A percentile compares a stretch with the other conserved stretches of the same genome.
Conservation (phyloP, 2,888 invertebrate species). For the Pachydiplax longipennis region DNA sequence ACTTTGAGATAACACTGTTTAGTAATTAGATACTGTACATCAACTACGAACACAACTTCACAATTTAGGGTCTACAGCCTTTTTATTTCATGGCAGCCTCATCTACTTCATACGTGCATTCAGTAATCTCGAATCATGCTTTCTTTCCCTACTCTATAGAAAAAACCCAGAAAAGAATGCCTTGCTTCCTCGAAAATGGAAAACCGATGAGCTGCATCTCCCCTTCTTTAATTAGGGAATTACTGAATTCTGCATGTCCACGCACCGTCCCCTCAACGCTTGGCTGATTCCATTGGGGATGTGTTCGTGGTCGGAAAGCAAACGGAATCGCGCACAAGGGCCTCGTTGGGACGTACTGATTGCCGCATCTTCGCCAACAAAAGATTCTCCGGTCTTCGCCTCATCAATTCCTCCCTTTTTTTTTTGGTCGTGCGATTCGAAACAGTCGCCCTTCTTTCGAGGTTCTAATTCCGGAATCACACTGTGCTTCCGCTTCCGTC, state of each 20-base stretch:
- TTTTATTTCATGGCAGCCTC: too few relatives aligned
- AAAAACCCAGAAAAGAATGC: too few relatives aligned
- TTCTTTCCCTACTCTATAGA: too few relatives aligned
- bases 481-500: not conserved
- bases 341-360: slow-evolving; percentile 27
- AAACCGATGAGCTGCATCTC: not conserved
- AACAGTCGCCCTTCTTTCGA: not conserved
- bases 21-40: too few relatives aligned
- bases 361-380: not conserved
- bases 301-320: slow-evolving; percentile 22
- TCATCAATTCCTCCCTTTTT: not conserved
- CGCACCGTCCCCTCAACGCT: not conserved
- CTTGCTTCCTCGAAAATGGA: too few relatives aligned
- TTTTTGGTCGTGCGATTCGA: not conserved
- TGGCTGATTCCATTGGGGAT: not conserved
- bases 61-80: too few relatives aligned
- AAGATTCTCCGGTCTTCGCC: not conserved
- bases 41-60: too few relatives aligned
- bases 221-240: not conserved
- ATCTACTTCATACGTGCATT: too few relatives aligned
- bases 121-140: too few relatives aligned
- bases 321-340: slow-evolving; percentile 35
- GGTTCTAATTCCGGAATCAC: not conserved
- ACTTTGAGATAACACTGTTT: too few relatives aligned
- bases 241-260: not conserved